Percentiles rank a stretch among this genome's conserved stretches.
Evolutionary conservation across 2,797 vertebrate species (phyloP).

Genomic region (Antrozous pallidus): DNA sequence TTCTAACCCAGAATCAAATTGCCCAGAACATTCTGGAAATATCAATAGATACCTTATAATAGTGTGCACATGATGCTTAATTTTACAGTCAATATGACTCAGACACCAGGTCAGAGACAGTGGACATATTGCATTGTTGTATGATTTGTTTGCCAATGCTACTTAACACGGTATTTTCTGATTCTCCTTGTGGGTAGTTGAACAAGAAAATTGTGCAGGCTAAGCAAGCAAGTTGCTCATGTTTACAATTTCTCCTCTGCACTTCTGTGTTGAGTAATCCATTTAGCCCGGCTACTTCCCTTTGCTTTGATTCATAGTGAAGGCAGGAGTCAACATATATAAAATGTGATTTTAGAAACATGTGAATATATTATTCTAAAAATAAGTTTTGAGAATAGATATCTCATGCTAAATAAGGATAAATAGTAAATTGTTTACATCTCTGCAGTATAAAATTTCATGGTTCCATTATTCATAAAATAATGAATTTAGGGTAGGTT

Average conservation of each 20-base stretch:
- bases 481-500: slow-evolving; percentile 39
- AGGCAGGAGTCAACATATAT: not conserved
- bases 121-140: not conserved
- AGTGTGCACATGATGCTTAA: too few relatives aligned
- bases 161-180: not conserved
- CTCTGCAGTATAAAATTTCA: not conserved
- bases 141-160: not conserved
- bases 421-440: slow-evolving; percentile 22
- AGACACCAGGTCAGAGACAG: not conserved
- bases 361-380: not conserved
- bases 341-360: not conserved
- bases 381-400: slow-evolving; percentile 24
- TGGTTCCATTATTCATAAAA: slow-evolving; percentile 48
- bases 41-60: not conserved
- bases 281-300: not conserved
- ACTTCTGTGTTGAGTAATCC: not conserved
- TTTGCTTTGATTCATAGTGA: not conserved
- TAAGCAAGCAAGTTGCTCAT: not conserved
- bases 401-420: not conserved
- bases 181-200: not conserved
- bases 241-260: not conserved
- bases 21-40: not conserved
- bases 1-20: not conserved
- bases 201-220: not conserved
- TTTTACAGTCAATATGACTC: not conserved